Evolutionary conservation across 2,888 invertebrate genomes (phyloP).

Genomic region (Ormyrus thymus): DNA sequence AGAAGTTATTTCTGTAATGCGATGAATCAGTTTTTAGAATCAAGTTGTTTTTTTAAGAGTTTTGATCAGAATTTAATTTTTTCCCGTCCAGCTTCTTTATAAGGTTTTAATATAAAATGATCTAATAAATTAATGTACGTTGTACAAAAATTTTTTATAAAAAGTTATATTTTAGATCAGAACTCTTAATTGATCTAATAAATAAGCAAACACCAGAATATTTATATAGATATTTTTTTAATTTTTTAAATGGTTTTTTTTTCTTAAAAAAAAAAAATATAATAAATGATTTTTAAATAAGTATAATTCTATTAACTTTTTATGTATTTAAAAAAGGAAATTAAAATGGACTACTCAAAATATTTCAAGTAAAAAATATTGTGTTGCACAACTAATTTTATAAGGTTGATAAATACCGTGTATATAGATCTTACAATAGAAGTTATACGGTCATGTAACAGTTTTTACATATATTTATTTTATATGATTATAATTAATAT

Average conservation of each 20-base stretch:
- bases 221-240: constrained; percentile 27
- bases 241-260: constrained; percentile 10
- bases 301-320: not conserved
- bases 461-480: too few species aligned
- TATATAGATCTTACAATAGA: not conserved
- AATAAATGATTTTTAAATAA: constrained; percentile 3
- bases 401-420: too few species aligned
- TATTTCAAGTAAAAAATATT: not conserved
- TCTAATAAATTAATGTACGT: too few species aligned
- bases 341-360: not conserved
- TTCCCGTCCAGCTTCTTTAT: not conserved
- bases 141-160: not conserved
- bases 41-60: constrained; percentile 1
- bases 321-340: not conserved
- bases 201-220: constrained; percentile 37
- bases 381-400: too few species aligned
- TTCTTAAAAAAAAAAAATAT: not conserved
- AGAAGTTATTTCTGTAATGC: constrained; percentile 50
- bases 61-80: constrained; percentile 16
- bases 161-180: constrained; percentile 12
- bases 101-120: too few species aligned
- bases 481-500: constrained; percentile 2
- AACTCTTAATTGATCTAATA: constrained; percentile 13
- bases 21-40: not conserved
- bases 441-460: not conserved